Evolutionary conservation across 2,113 vertebrate genomes (phyloP), one percentile per base, ranked within the genome.

Genomic region (Dicentrarchus labrax): DNA sequence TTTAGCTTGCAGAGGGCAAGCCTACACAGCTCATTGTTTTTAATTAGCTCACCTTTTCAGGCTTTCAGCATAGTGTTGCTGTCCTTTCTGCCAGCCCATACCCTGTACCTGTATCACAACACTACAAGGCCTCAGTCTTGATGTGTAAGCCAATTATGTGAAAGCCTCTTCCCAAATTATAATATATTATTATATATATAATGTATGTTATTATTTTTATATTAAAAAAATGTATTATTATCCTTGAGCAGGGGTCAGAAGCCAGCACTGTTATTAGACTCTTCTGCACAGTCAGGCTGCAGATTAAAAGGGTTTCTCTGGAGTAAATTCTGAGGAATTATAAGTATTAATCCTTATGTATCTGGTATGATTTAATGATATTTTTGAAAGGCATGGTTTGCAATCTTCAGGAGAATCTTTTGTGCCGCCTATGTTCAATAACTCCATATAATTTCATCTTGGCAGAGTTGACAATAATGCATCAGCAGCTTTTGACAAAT

Each of bases 401-500:
- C 51, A 71, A 82, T 88, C 75, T 84, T 76, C 50, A 80, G 6
- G 50, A 45, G 19, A 67, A 60, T 86, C 75, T 57, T 24, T 67
- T 73, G 51, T 78, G 78, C 72, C 56, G 67, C 51, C 57, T 8
- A 4, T 88, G 78, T 78, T 86, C 79, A 83, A 47, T 83, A 82
- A 53, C 48, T 59, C 4, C 47, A 67, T 60, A 21, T 67, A 78
- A 91, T 88, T 82, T 48, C 54, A 81, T 89, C 68, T 65, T 17
- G 45, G 73, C 79, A 66, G 71, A 66, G 77, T 51, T 85, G 85
- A 91, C 86, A 90, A 83, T 82, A 83, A 85, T 78, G 74, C 80
- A 85, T 88, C 89, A 88, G 75, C 83, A 76, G 89, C 88, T 89
- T 89, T 87, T 85, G 88, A 87, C 82, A 88, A 91, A 87, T 89